Evolutionary conservation across 2,888 invertebrate species (phyloP).

Genomic region (Helleia helle): DNA sequence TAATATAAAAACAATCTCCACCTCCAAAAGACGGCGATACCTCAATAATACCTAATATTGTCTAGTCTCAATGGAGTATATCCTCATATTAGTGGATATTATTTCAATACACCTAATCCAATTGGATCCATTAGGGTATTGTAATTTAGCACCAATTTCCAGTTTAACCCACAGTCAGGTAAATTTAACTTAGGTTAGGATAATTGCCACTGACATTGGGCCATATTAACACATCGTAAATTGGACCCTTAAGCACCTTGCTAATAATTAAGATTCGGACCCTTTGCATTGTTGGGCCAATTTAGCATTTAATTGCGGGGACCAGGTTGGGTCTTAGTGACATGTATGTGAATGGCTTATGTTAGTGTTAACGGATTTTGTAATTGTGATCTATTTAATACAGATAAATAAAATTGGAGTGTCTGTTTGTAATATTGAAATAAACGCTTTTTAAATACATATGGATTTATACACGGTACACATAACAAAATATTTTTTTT

Average conservation of each 20-base stretch:
- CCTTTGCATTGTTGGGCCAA: conserved; percentile 34
- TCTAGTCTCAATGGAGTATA: too few relatives aligned
- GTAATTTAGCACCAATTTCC: conserved; percentile 5
- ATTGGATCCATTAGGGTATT: background rate
- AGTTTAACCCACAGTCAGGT: conserved; percentile 39
- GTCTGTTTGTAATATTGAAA: too few relatives aligned
- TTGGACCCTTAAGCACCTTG: conserved; percentile 66
- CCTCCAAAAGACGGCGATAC: too few relatives aligned
- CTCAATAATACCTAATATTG: too few relatives aligned
- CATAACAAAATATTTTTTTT: too few relatives aligned
- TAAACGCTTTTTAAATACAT: too few relatives aligned
- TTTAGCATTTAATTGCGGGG: conserved; percentile 46
- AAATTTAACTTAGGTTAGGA: conserved; percentile 59
- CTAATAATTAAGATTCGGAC: conserved; percentile 63
- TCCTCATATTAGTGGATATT: too few relatives aligned
- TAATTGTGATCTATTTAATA: too few relatives aligned
- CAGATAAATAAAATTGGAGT: too few relatives aligned
- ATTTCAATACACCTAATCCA: conserved; percentile 6
- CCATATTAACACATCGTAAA: conserved; percentile 67
- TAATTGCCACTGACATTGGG: conserved; percentile 56
- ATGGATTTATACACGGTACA: too few relatives aligned
- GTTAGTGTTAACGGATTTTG: background rate
- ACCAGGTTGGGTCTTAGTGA: conserved; percentile 26
- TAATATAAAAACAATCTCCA: too few relatives aligned
- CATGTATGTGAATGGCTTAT: conserved; percentile 27